Base-by-base conservation (phyloP, 1,140 invertebrate genomes). In the Drepana arcuata region DNA sequence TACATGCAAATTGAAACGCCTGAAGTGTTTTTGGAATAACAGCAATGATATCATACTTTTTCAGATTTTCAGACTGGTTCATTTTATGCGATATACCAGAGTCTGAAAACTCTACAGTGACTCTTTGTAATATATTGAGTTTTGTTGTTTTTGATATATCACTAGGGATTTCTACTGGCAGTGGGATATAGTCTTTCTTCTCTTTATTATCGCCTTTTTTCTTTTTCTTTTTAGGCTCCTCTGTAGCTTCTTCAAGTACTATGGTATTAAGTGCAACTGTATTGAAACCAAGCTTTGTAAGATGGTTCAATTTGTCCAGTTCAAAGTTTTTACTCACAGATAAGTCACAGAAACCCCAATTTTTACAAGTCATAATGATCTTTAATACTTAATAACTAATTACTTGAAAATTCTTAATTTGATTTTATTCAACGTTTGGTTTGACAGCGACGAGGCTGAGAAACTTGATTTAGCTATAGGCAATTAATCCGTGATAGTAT, bases 31-130 rank as follows among this genome's bases (percentile, higher is more conserved):
- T 90, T 16, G 91, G 91, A 16, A 89, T 64, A 21, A 90, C 87
- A 16, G 89, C 90, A 47, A 92, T 84, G 7, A 93, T 73, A 57
- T 92, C 85, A 57, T 89, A 93, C 57, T 91, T 91, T 54, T 89
- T 91, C 14, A 90, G 67, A 64, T 87, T 88, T 24, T 84, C 61
- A 10, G 88, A 90, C 47, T 90, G 88, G 48, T 81, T 86, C 7
- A 83, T 36, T 43, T 75, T 80, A 26, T 63, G 65, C 27, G 61
- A 33, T 11, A 79, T 59, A 40, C 66, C 68, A 5, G 73, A 64
- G 37, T 82, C 78, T 7, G 70, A 75, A 36, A 77, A 72, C 41
- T 75, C 73, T 24, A 82, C 46, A 26, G 78, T 82, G 3, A 82
- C 48, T 47, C 78, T 68, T 48, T 78, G 71, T 24, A 80, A 49